Percentiles rank a stretch among this genome's conserved stretches.
phyloP scores from a whole-genome alignment of 2,113 vertebrate genomes.

The Anhinga rufa region DNA sequence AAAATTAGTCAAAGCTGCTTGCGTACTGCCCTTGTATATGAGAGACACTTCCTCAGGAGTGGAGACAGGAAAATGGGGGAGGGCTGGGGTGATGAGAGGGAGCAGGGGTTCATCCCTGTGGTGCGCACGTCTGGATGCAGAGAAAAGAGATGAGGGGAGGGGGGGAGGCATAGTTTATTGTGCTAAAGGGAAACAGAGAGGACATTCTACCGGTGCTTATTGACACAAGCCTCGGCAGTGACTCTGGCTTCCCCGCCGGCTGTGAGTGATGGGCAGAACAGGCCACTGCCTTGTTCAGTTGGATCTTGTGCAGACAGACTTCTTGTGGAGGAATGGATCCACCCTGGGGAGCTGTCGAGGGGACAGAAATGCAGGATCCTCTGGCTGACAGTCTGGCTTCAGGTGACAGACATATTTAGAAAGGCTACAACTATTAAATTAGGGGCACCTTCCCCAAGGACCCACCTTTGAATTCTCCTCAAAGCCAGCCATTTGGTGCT shows the following conservation, averaged over 20 bases:
- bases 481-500: not conserved
- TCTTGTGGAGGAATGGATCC: not conserved
- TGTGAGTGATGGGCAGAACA: not conserved
- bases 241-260: not conserved
- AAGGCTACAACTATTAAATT: not conserved
- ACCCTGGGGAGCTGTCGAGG: not conserved
- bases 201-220: constrained; percentile 53
- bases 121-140: not conserved
- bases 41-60: not conserved
- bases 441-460: not conserved
- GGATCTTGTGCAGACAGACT: not conserved
- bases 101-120: constrained; percentile 17
- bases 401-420: not conserved
- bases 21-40: not conserved
- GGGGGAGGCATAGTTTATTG: constrained; percentile 49
- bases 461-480: not conserved
- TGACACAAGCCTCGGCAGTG: constrained; percentile 46
- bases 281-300: not conserved
- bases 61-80: constrained; percentile 26
- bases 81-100: not conserved
- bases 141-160: constrained; percentile 23
- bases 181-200: constrained; percentile 49
- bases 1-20: not conserved
- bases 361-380: not conserved
- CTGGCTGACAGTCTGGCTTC: not conserved